Percentiles rank a stretch among this genome's conserved stretches.
phyloP scores from a whole-genome alignment of 2,113 vertebrate genomes.

The Spheniscus mendiculus region DNA sequence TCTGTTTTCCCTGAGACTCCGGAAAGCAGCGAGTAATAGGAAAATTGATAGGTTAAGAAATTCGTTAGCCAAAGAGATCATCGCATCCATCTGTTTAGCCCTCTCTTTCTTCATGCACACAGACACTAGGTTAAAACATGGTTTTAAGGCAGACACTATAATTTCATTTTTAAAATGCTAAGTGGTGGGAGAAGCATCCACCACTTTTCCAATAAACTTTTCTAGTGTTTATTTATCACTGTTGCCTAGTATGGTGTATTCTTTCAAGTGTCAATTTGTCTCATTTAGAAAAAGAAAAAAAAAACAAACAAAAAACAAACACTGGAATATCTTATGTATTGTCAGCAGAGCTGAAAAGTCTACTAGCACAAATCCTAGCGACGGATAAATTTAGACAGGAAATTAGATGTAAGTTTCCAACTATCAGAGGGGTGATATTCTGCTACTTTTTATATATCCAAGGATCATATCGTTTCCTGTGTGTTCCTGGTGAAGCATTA shows the following conservation, averaged over 20 bases:
- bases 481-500: rapidly evolving
- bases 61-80: background rate
- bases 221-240: background rate
- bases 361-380: background rate
- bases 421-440: background rate
- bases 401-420: background rate
- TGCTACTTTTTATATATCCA: background rate
- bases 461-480: background rate
- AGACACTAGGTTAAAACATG: background rate
- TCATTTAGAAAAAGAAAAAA: background rate
- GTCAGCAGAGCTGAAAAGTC: background rate
- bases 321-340: background rate
- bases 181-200: background rate
- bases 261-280: background rate
- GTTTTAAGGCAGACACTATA: background rate
- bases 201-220: background rate
- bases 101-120: background rate
- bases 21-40: background rate
- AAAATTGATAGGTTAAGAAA: background rate
- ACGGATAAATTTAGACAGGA: background rate
- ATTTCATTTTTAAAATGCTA: background rate
- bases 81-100: background rate
- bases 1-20: background rate
- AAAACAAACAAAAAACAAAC: rapidly evolving
- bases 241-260: background rate